Conservation (phyloP, 2,888 invertebrate genomes). For the Cephus pygmeus region DNA sequence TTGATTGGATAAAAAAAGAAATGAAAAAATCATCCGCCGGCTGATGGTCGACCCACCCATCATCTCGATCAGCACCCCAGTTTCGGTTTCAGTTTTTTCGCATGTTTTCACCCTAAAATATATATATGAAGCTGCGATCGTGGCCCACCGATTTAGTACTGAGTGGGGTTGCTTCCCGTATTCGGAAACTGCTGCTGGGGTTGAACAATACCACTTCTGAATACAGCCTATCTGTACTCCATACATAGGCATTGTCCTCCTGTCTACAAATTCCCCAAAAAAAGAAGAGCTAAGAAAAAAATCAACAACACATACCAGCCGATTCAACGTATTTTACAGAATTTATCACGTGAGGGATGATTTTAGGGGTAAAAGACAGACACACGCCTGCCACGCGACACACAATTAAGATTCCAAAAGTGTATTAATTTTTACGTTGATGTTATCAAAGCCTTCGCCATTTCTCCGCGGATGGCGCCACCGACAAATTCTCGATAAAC, state of each 20-base stretch:
- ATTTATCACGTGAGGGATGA: not conserved
- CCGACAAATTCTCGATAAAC: too few species aligned
- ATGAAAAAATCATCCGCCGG: not conserved
- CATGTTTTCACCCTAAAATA: slow-evolving; percentile 30
- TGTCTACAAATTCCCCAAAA: slow-evolving; percentile 30
- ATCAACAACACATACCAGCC: slow-evolving; percentile 16
- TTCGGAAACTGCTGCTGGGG: not conserved
- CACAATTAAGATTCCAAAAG: too few species aligned
- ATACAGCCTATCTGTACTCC: slow-evolving; percentile 33
- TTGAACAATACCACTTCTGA: slow-evolving; percentile 2
- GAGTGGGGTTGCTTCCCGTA: slow-evolving; percentile 6
- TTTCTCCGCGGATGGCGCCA: too few species aligned
- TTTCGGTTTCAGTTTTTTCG: slow-evolving; percentile 23
- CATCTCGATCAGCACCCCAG: slow-evolving; percentile 31
- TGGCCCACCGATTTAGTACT: slow-evolving; percentile 29
- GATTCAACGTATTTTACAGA: slow-evolving; percentile 12
- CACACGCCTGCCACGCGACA: slow-evolving; percentile 18
- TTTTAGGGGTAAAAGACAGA: too few species aligned
- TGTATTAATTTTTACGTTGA: too few species aligned
- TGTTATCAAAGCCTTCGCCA: too few species aligned
- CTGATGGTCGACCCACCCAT: slow-evolving; percentile 21
- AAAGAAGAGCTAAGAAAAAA: slow-evolving; percentile 17
- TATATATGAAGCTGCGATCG: slow-evolving; percentile 18
- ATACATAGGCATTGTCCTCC: slow-evolving; percentile 37
- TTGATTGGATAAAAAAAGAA: too few species aligned